Base-by-base conservation (phyloP, 2,797 vertebrate species). In the Gallirallus australis region DNA sequence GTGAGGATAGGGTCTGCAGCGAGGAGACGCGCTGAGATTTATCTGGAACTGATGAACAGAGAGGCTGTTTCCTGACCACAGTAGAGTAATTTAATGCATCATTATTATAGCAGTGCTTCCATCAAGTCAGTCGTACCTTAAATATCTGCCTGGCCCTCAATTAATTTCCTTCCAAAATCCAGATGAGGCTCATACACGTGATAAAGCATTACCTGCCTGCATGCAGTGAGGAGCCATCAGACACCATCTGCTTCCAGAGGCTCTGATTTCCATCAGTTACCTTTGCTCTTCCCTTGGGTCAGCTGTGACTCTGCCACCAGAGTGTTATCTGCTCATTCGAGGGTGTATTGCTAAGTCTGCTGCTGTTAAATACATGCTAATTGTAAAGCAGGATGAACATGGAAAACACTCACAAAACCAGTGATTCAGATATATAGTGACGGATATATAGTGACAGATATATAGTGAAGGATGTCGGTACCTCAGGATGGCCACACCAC, bases 381-480 rank as follows among this genome's bases (percentile, higher is more conserved):
- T 77, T 92, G 69, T 73, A 24, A 71, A 40, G 15, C 24, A 71
- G 37, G 15, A 82, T 35, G 33, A 86, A 47, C 27, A 30, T 2
- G 13, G 35, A 54, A 79, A 90, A 28, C 52, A 42, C 25, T 84
- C 75, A 35, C 9, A 68, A 78, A 88, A 23, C 1, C 15, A 7
- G 35, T 15, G 68, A 48, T 39, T 53, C 31, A 82, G 12, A n/a
- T 33, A 27, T 0, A 2, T 0, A 4, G 24, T 60, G 65, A 37
- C 37, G 37, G 12, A n/a, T 33, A 27, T 0, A 2, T 0, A 4
- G 24, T 60, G 61, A 37, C 30, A 79, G 12, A n/a, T 33, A 27
- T 0, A 2, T 0, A 4, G 24, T 64, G 10, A 77, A 60, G 35
- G 27, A 21, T 47, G 4, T 9, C 2, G 2, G 25, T 9, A 40